Base-by-base conservation (phyloP, 2,888 invertebrate genomes). In the Listrodromus nycthemerus region DNA sequence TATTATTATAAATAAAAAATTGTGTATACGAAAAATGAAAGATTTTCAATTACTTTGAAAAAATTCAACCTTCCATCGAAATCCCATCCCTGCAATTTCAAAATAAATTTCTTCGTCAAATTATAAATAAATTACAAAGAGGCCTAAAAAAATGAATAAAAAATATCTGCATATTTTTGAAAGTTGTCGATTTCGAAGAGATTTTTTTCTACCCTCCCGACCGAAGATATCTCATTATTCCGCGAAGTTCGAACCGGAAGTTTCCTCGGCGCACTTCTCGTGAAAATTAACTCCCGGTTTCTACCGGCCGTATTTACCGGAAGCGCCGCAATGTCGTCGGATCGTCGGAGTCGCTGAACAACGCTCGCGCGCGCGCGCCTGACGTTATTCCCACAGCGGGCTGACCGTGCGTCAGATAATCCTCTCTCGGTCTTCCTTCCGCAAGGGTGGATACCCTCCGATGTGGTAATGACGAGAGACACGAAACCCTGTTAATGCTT, bases 391-490 rank as follows among this genome's bases (percentile, higher is more conserved):
- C 30, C 65, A 50, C 37, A 50, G 16, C 21, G 16, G 24, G 24
- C 24, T 55, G 73, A 74, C 73, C 48, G 33, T 63, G 63, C 66
- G 41, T 41, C 41, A 30, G 48, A 5, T 10, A 41, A 19, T 41
- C 33, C 27, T 21, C 55, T 48, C 58, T 16, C 41, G 21, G 70
- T 63, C 63, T 48, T 71, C 65, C 61, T 78, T 33, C 74, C 74
- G 78, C 78, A 75, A 82, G 78, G 74, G 63, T 75, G 27, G 37
- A 55, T 74, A 82, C 63, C 70, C 61, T 48, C 65, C 70, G 82
- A 63, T 61, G 55, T 74, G 78, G 45, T 83, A 83, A 83, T 75
- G 83, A 83, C 66, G 70, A 76, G 83, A 79, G 79, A 71, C 75
- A 79, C 75, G 79, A 83, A 71, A 41, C 66, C 33, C 45, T 21